Conservation (phyloP, 2,797 vertebrate species). For the Xenops minutus region DNA sequence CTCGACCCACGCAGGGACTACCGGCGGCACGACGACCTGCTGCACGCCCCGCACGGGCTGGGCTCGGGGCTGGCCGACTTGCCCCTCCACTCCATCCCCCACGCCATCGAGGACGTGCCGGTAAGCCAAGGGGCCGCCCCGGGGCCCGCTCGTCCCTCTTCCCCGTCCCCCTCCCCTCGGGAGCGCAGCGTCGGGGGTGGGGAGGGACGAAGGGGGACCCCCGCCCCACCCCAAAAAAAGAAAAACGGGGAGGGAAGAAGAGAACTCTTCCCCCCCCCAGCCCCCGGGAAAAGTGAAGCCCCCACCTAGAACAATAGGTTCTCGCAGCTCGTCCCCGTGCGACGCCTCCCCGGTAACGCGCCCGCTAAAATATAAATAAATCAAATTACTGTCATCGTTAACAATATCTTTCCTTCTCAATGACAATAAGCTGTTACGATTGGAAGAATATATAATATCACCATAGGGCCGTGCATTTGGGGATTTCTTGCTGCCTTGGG, state of each 20-base stretch:
- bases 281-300: background rate
- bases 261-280: background rate
- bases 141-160: background rate
- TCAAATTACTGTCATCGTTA: conserved; percentile 61
- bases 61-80: conserved; percentile 93
- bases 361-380: conserved; percentile 62
- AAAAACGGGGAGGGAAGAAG: background rate
- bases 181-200: background rate
- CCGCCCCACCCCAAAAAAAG: rapidly evolving
- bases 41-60: conserved; percentile 92
- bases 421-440: conserved; percentile 62
- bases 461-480: conserved; percentile 23
- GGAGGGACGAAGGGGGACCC: too few relatives aligned
- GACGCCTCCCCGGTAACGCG: background rate
- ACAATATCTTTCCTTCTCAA: conserved; percentile 37
- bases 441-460: conserved; percentile 55
- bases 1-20: conserved; percentile 90
- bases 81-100: conserved; percentile 95
- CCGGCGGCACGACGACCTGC: conserved; percentile 91
- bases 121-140: conserved; percentile 74
- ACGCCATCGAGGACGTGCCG: conserved; percentile 97
- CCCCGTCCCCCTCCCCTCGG: background rate
- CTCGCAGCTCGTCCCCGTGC: background rate
- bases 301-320: conserved; percentile 71
- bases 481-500: conserved; percentile 48